Evolutionary conservation across 2,797 vertebrate species (phyloP).

Genomic region (Iguana delicatissima): DNA sequence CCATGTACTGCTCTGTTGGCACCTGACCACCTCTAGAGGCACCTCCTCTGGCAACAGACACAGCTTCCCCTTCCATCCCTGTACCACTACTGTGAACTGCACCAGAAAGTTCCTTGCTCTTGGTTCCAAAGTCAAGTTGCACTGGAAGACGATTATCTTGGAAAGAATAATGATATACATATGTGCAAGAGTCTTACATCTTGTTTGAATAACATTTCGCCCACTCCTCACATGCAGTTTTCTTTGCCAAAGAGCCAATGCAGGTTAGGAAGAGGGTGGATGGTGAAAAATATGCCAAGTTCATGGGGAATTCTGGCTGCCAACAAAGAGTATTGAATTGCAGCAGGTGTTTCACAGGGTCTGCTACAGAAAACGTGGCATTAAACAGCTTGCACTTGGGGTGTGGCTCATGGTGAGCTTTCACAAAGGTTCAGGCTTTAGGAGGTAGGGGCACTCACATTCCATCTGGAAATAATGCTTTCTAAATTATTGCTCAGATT

Average conservation of each 20-base stretch:
- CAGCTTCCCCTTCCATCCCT: too few relatives aligned
- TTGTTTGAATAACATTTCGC: not conserved
- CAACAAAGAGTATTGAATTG: not conserved
- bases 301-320: not conserved
- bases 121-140: too few relatives aligned
- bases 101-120: too few relatives aligned
- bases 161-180: not conserved
- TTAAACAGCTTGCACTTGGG: not conserved
- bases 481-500: not conserved
- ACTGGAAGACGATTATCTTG: not conserved
- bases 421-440: not conserved
- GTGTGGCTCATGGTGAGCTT: not conserved
- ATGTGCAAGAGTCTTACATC: not conserved
- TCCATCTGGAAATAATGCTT: not conserved
- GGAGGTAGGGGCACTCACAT: not conserved
- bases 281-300: not conserved
- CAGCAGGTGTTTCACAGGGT: slow-evolving; percentile 14
- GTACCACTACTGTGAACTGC: too few relatives aligned
- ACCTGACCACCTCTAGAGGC: not conserved
- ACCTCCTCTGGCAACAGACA: not conserved
- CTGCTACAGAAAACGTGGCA: not conserved
- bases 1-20: not conserved
- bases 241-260: not conserved
- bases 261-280: not conserved
- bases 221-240: not conserved